These are phyloP conservation scores for Gastrophysa polygoni DNA, from an alignment of 2,888 invertebrate genomes.

Conservation along the genomic window DNA sequence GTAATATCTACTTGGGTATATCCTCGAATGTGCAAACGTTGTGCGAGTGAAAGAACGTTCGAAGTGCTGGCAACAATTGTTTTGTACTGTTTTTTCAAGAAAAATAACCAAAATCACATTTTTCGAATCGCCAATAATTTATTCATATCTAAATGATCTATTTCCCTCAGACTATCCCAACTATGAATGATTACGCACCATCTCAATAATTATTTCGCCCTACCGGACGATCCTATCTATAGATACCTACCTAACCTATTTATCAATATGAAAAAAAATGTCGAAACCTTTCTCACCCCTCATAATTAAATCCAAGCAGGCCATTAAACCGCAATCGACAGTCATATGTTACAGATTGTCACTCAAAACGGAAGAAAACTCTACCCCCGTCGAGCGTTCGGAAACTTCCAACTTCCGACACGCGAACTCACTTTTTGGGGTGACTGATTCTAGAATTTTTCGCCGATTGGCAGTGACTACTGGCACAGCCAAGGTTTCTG, in stretches of 20 bases:
- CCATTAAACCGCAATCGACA: slow-evolving; percentile 37
- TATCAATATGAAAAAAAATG: no score
- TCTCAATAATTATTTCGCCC: slow-evolving; percentile 6
- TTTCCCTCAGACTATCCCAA: neutral
- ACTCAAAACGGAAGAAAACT: slow-evolving; percentile 21
- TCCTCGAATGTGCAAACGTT: no score
- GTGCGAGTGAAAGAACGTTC: no score
- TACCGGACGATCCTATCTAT: slow-evolving; percentile 27
- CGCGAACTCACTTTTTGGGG: slow-evolving; percentile 12
- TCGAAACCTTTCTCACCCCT: slow-evolving; percentile 38
- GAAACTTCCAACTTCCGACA: slow-evolving; percentile 8
- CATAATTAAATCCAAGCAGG: slow-evolving; percentile 42
- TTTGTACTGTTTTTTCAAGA: no score
- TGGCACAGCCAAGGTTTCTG: neutral
- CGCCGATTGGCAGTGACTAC: slow-evolving; percentile 9
- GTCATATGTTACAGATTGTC: slow-evolving; percentile 44
- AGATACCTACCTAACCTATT: no score
- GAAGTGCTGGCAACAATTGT: no score
- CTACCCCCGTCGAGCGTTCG: slow-evolving; percentile 1
- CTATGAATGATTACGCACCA: no score
- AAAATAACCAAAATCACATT: no score
- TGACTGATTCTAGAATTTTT: slow-evolving; percentile 2
- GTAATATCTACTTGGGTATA: no score
- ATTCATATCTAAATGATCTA: no score
- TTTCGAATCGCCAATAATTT: no score